These are phyloP conservation scores for Elgonia sp. DNA, from an alignment of 2,888 invertebrate species.

Conservation along the genomic window DNA sequence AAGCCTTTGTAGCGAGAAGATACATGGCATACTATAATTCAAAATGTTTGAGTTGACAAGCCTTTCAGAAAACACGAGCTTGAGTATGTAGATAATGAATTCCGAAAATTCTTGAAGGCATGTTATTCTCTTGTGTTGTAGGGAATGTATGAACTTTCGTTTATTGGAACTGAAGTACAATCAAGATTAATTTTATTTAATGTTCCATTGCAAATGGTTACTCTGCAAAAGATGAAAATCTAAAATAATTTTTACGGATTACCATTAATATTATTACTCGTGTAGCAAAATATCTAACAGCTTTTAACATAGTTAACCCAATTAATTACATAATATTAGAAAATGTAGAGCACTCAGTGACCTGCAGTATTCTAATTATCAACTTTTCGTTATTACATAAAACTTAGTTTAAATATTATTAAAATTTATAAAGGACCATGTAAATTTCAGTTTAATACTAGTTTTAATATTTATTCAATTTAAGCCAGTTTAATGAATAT, in stretches of 20 bases:
- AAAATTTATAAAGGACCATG: neutral
- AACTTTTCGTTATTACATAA: conserved; percentile 13
- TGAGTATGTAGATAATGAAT: conserved; percentile 64
- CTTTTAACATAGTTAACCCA: conserved; percentile 1
- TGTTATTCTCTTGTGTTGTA: conserved; percentile 49
- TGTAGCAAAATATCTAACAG: neutral
- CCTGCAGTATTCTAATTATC: conserved; percentile 17
- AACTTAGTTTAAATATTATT: conserved; percentile 7
- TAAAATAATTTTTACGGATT: neutral
- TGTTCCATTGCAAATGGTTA: neutral
- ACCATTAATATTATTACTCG: neutral
- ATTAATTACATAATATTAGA: conserved; percentile 19
- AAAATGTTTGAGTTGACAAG: conserved; percentile 70
- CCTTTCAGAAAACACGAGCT: conserved; percentile 62
- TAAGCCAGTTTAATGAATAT: neutral
- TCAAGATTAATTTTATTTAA: neutral
- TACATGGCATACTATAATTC: conserved; percentile 66
- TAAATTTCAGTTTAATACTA: neutral
- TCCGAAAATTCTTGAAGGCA: conserved; percentile 65
- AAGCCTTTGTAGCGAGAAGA: conserved; percentile 55
- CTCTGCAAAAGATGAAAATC: neutral
- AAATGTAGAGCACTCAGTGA: conserved; percentile 11
- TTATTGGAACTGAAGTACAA: conserved; percentile 2
- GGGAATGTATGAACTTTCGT: conserved; percentile 26
- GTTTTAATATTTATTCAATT: neutral